phyloP scores from a whole-genome alignment of 2,797 vertebrate species.

The Notolepis coatsorum region DNA sequence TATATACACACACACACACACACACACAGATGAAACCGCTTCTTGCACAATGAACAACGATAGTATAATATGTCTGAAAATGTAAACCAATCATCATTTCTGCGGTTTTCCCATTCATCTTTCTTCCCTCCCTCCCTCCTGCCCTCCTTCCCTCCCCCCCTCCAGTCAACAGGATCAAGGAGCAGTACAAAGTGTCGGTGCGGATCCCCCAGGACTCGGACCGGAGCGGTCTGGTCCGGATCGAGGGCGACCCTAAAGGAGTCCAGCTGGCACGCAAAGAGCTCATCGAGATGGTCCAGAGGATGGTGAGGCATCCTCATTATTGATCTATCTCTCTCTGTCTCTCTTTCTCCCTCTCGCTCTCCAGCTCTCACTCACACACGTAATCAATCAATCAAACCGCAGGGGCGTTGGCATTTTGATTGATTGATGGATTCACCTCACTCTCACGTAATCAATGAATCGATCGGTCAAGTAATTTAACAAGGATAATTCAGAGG shows the following conservation, averaged over 20 bases:
- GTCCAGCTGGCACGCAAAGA: constrained; percentile 85
- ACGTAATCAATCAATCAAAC: no score
- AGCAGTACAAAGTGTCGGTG: constrained; percentile 87
- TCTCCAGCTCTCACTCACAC: not conserved
- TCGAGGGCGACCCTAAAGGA: constrained; percentile 86
- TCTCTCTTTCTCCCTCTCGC: no score
- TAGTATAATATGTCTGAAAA: not conserved
- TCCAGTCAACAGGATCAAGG: constrained; percentile 86
- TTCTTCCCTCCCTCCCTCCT: not conserved
- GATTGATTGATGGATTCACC: no score
- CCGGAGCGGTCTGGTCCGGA: constrained; percentile 83
- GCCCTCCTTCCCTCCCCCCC: not conserved
- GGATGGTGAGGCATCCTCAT: constrained; percentile 86
- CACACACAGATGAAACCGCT: not conserved
- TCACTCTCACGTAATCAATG: no score
- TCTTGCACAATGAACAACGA: constrained; percentile 1
- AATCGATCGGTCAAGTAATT: no score
- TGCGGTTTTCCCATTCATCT: no score
- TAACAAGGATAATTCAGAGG: no score
- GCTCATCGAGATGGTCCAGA: constrained; percentile 84
- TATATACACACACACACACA: not conserved
- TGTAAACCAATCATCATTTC: not conserved
- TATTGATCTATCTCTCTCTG: no score
- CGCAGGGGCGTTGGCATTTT: no score
- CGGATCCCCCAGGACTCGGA: constrained; percentile 84